phyloP scores from a whole-genome alignment of 1,140 invertebrate genomes.

The Meloidogyne exigua region DNA sequence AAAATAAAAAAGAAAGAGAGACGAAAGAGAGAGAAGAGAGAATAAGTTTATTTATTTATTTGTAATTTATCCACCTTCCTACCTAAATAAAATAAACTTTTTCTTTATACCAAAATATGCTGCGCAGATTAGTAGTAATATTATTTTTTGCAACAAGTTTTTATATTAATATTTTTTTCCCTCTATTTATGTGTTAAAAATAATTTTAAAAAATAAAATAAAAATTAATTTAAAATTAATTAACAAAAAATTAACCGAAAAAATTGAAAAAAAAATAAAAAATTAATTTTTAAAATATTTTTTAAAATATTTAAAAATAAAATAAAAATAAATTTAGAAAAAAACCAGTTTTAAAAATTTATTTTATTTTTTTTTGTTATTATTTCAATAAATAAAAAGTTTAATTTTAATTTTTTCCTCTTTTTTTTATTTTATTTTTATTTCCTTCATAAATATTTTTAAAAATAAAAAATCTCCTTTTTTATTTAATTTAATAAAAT shows the following conservation, averaged over 20 bases:
- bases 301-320: too few relatives aligned
- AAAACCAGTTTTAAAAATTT: background rate
- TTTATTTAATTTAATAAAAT: too few relatives aligned
- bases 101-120: background rate
- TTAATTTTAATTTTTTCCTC: background rate
- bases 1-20: background rate
- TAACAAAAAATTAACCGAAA: too few relatives aligned
- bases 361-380: background rate
- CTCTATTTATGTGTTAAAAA: too few relatives aligned
- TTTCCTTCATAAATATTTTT: too few relatives aligned
- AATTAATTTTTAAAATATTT: too few relatives aligned
- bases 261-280: too few relatives aligned
- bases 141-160: background rate
- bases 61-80: background rate
- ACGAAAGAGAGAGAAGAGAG: background rate
- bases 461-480: too few relatives aligned
- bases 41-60: background rate
- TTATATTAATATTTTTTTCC: background rate
- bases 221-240: too few relatives aligned
- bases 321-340: background rate
- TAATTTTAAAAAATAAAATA: too few relatives aligned
- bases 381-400: background rate
- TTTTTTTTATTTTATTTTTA: background rate
- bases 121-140: conserved; percentile 3
- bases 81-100: background rate